phyloP scores from a whole-genome alignment of 2,113 vertebrate species.

The Albula glossodonta region DNA sequence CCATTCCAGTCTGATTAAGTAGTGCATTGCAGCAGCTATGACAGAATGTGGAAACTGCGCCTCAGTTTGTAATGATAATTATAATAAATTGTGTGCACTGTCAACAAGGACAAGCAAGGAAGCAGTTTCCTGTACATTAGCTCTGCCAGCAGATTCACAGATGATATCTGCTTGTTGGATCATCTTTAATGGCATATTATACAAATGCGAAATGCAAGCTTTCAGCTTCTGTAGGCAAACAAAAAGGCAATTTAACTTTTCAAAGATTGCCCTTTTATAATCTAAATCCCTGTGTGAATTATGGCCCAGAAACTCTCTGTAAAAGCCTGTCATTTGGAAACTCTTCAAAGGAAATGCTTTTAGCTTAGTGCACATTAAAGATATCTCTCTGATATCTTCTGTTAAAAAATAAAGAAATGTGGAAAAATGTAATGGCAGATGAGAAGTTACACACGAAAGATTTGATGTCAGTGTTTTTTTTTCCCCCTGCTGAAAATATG shows the following conservation, averaged over 20 bases:
- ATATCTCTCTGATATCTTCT: background rate
- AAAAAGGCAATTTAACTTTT: background rate
- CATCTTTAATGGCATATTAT: background rate
- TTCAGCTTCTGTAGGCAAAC: background rate
- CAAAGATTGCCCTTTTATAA: background rate
- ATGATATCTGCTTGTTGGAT: background rate
- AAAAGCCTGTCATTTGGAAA: background rate
- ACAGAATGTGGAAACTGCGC: background rate
- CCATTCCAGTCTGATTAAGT: background rate
- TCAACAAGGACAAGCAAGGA: background rate
- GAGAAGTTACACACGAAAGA: background rate
- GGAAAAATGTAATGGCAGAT: background rate
- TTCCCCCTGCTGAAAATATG: background rate
- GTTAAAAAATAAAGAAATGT: no score
- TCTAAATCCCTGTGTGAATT: conserved; percentile 14
- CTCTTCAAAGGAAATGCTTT: background rate
- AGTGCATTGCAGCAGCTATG: background rate
- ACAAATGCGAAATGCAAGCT: background rate
- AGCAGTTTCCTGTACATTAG: background rate
- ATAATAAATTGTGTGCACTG: background rate
- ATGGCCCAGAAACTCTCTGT: background rate
- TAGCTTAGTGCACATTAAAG: background rate
- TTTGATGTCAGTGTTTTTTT: background rate
- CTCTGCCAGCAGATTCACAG: background rate
- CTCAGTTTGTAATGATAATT: background rate